phyloP scores from a whole-genome alignment of 2,888 invertebrate species.

The Lordiphosa fenestrarum region DNA sequence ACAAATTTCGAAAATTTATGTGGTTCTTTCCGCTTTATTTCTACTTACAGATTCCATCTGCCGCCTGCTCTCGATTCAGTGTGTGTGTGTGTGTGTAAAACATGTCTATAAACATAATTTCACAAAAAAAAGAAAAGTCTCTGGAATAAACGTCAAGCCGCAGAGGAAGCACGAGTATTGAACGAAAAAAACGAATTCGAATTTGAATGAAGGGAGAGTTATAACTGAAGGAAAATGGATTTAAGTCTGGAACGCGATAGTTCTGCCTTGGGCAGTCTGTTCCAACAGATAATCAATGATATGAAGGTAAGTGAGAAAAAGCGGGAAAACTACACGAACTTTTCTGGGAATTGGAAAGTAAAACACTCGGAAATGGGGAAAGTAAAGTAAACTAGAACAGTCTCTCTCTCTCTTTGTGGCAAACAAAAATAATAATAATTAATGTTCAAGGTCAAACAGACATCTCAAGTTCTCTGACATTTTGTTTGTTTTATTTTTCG shows the following conservation, averaged over 20 bases:
- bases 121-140: constrained; percentile 18
- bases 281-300: constrained; percentile 96
- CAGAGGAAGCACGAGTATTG: constrained; percentile 29
- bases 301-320: constrained; percentile 90
- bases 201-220: constrained; percentile 9
- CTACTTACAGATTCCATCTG: constrained; percentile 22
- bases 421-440: constrained; percentile 50
- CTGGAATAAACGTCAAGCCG: constrained; percentile 16
- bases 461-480: constrained; percentile 10
- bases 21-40: constrained; percentile 2
- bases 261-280: constrained; percentile 94
- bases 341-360: too few species aligned
- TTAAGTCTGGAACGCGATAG: constrained; percentile 85
- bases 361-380: not conserved
- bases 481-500: constrained; percentile 5
- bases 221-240: constrained; percentile 73
- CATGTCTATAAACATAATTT: constrained; percentile 64
- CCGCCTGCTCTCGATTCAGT: constrained; percentile 4
- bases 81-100: constrained; percentile 17
- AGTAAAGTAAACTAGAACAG: constrained; percentile 3
- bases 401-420: constrained; percentile 23
- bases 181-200: constrained; percentile 40
- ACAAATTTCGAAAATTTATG: constrained; percentile 59
- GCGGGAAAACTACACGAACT: not conserved
- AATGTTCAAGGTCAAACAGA: constrained; percentile 54